These are phyloP conservation scores for Acrocephalus kingi DNA, from an alignment of 2,113 vertebrate genomes.

Conservation along the genomic window DNA sequence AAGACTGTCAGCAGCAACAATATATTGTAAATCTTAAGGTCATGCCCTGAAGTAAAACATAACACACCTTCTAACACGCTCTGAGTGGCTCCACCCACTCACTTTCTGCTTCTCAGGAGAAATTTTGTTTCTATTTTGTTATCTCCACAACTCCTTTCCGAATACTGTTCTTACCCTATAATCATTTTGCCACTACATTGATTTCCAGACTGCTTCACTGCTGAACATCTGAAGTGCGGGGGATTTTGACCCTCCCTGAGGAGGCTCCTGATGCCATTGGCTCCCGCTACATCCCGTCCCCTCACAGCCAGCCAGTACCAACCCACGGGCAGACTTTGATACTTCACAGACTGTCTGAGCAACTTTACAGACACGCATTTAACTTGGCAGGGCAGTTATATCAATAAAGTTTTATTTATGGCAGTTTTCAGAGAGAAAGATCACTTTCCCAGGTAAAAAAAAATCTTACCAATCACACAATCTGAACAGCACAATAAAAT, in stretches of 20 bases:
- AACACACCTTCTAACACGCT: not conserved
- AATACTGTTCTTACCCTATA: not conserved
- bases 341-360: not conserved
- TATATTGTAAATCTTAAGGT: not conserved
- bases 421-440: not conserved
- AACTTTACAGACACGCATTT: not conserved
- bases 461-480: not conserved
- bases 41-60: not conserved
- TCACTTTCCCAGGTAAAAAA: not conserved
- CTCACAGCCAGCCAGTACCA: not conserved
- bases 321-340: not conserved
- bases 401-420: not conserved
- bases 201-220: not conserved
- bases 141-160: not conserved
- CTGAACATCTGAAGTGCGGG: fast-evolving
- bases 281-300: not conserved
- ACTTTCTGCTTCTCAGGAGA: not conserved
- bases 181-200: fast-evolving
- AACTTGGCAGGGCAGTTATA: not conserved
- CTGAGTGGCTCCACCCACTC: not conserved
- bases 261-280: not conserved
- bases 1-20: not conserved
- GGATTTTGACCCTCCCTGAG: not conserved
- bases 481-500: not conserved
- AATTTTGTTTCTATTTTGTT: not conserved